phyloP scores from a whole-genome alignment of 1,140 invertebrate genomes.

The Aphidius gifuensis region DNA sequence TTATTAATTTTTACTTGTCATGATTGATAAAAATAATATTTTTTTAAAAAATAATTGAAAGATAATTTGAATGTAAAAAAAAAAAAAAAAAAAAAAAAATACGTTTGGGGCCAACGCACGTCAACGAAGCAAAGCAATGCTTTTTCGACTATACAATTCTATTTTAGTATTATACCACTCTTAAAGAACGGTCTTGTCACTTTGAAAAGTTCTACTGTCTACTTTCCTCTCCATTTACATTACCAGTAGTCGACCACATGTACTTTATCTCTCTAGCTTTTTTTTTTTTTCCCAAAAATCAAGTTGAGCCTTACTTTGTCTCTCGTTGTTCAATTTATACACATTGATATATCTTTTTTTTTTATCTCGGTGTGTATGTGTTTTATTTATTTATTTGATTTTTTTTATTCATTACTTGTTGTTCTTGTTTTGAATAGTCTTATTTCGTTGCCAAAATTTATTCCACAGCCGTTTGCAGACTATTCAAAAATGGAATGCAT shows the following conservation, averaged over 20 bases:
- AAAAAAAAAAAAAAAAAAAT: no score
- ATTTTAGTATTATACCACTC: conserved; percentile 15
- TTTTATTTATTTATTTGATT: conserved; percentile 9
- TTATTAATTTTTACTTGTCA: no score
- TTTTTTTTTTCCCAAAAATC: no score
- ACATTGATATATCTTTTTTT: not conserved
- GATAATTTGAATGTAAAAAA: no score
- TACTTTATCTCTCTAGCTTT: conserved; percentile 5
- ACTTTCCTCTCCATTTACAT: not conserved
- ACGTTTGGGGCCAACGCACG: not conserved
- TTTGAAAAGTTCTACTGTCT: not conserved
- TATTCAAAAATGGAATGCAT: conserved; percentile 21
- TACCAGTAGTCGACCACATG: not conserved
- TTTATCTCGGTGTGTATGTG: conserved; percentile 8
- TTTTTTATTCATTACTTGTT: conserved; percentile 1
- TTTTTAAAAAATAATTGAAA: no score
- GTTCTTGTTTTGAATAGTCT: conserved; percentile 10
- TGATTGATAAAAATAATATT: no score
- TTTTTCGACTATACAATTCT: conserved; percentile 6
- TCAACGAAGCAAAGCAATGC: not conserved
- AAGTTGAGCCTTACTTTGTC: not conserved
- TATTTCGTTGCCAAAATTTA: conserved; percentile 23
- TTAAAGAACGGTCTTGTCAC: not conserved
- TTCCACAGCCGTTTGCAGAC: conserved; percentile 10
- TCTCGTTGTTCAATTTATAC: not conserved